Evolutionary conservation across 2,888 invertebrate species (phyloP).

Genomic region (Cerceris rybyensis): DNA sequence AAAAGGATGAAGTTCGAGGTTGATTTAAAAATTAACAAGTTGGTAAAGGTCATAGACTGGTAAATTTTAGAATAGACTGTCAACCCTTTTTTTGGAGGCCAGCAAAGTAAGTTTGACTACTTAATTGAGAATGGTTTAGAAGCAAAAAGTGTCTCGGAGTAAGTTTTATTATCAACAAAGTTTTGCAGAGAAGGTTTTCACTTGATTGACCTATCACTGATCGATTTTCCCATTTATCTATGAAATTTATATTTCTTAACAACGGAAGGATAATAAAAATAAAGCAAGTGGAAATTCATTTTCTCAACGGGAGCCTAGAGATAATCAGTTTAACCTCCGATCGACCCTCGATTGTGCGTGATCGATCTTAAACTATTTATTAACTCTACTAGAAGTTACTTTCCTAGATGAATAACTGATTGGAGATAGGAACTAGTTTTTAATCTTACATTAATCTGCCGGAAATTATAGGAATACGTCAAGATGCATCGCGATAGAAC

Average conservation of each 20-base stretch:
- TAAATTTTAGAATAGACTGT: too few species aligned
- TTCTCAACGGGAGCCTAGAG: constrained; percentile 18
- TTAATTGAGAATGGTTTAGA: too few species aligned
- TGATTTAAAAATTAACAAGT: too few species aligned
- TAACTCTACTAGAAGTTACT: constrained; percentile 27
- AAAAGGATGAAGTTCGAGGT: too few species aligned
- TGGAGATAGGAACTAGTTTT: constrained; percentile 17
- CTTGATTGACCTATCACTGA: too few species aligned
- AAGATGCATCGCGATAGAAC: constrained; percentile 24
- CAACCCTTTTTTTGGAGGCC: too few species aligned
- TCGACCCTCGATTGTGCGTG: constrained; percentile 33
- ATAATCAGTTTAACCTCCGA: constrained; percentile 38
- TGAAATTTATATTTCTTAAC: background rate
- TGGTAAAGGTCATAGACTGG: too few species aligned
- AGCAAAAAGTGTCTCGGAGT: too few species aligned
- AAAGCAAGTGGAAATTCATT: background rate
- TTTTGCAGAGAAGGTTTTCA: too few species aligned
- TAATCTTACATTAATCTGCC: constrained; percentile 20
- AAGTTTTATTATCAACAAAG: too few species aligned
- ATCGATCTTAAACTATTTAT: constrained; percentile 23
- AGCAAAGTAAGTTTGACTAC: too few species aligned
- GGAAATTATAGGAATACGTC: constrained; percentile 36
- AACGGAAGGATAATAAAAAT: background rate
- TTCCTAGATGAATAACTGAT: constrained; percentile 30
- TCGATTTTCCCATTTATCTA: too few species aligned